Conservation (phyloP, 2,113 vertebrate species). For the Callopanchax toddi region DNA sequence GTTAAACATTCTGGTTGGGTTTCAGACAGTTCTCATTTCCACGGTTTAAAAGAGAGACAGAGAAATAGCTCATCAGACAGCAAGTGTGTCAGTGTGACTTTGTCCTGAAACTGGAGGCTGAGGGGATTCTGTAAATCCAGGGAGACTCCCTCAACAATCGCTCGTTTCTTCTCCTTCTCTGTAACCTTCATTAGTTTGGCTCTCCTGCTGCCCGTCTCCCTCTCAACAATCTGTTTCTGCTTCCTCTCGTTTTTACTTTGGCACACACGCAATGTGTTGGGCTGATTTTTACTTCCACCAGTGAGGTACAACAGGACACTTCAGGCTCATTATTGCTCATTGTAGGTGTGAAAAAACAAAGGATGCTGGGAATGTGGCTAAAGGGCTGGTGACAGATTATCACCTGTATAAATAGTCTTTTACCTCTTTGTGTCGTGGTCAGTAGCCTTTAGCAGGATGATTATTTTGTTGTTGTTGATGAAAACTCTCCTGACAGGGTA, state of each 20-base stretch:
- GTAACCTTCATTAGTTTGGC: constrained; percentile 51
- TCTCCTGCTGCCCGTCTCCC: constrained; percentile 21
- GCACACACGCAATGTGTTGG: constrained; percentile 34
- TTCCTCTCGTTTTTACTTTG: constrained; percentile 32
- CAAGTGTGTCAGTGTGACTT: constrained; percentile 78
- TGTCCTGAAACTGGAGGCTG: constrained; percentile 61
- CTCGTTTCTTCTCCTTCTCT: constrained; percentile 50
- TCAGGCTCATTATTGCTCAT: constrained; percentile 56
- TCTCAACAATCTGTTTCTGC: constrained; percentile 35
- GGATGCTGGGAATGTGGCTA: constrained; percentile 24
- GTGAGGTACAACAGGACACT: constrained; percentile 35
- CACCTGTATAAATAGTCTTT: constrained; percentile 11
- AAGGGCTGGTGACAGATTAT: constrained; percentile 14
- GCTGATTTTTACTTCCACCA: too few species aligned
- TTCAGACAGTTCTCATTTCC: constrained; percentile 52
- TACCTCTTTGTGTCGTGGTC: not conserved
- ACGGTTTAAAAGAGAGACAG: constrained; percentile 49
- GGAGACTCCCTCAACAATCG: constrained; percentile 54
- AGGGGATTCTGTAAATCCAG: constrained; percentile 66
- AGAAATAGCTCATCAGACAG: constrained; percentile 37
- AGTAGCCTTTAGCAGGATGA: not conserved
- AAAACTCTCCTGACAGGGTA: not conserved
- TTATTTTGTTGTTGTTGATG: not conserved
- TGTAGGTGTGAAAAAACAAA: constrained; percentile 13
- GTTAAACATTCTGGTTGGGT: constrained; percentile 40